Evolutionary conservation across 2,797 vertebrate genomes (phyloP), one percentile per base, ranked within the genome.

Genomic region (Neomorphus geoffroyi): DNA sequence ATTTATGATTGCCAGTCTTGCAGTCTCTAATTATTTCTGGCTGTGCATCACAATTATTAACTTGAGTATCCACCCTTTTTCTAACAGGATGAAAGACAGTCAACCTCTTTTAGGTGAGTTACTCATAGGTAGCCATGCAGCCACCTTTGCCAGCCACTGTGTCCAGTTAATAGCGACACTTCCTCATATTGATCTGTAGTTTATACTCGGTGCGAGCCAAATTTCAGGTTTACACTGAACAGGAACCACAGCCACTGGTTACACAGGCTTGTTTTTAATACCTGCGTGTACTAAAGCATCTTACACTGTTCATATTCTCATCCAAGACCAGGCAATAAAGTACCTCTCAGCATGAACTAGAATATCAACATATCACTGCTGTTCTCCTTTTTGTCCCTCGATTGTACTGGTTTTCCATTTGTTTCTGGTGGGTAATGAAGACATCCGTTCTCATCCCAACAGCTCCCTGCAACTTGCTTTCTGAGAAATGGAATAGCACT

Each of bases 1-100:
- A 97, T 97, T 97, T 97, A 96, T 95, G 96, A 96, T 96, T 95
- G 92, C 96, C 94, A 95, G 86, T 96, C 96, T 96, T 93, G 89
- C 93, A 92, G 92, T 27, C 90, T 95, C 96, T 96, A 97, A 97
- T 97, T 97, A 96, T 96, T 97, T 96, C 94, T 97, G 90, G 90
- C 96, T 94, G 92, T 61, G 94, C 87, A 96, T 96, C 94, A 65
- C 94, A 95, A 96, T 97, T 96, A 94, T 94, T 97, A 97, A 92
- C 92, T 86, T 35, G 84, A 93, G 91, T 92, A 92, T 74, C 91
- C 89, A 93, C 79, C 81, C 84, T 86, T 69, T 78, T 80, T 89
- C 81, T 93, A 93, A 89, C 66, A 57, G 69, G 54, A 93, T 88
- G 84, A 95, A 92, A 96, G 88, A 48, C 43, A 60, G 71, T 61